These are phyloP conservation scores for Mythimna pallens DNA, from an alignment of 2,888 invertebrate species.

Conservation along the genomic window DNA sequence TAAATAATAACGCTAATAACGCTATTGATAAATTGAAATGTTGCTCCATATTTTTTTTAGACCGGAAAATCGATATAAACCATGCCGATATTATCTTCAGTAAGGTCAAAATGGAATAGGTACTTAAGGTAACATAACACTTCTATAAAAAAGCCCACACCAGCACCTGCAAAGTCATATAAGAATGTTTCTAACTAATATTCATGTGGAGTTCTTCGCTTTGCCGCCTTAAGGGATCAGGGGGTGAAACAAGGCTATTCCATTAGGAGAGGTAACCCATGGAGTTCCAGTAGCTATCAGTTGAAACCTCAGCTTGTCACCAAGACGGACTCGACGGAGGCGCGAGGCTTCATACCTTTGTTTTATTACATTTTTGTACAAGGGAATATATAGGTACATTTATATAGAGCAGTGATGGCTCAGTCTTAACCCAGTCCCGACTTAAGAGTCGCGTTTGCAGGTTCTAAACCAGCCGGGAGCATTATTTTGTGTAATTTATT, in stretches of 20 bases:
- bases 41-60: neutral
- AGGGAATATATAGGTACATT: neutral
- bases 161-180: conserved; percentile 9
- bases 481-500: no score
- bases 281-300: conserved; percentile 33
- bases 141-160: neutral
- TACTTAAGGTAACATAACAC: neutral
- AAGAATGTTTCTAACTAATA: conserved; percentile 38
- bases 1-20: no score
- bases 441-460: no score
- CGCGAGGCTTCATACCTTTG: neutral
- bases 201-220: conserved; percentile 24
- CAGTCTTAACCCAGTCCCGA: no score
- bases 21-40: neutral
- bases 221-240: neutral
- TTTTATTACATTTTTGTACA: no score
- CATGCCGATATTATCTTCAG: neutral
- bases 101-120: neutral
- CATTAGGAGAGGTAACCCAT: conserved; percentile 47
- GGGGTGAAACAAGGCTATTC: conserved; percentile 49
- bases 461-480: no score
- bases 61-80: neutral
- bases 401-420: no score
- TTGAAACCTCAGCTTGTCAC: conserved; percentile 35
- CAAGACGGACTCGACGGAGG: conserved; percentile 43